phyloP scores from a whole-genome alignment of 2,797 vertebrate genomes.

The Anas capensis region DNA sequence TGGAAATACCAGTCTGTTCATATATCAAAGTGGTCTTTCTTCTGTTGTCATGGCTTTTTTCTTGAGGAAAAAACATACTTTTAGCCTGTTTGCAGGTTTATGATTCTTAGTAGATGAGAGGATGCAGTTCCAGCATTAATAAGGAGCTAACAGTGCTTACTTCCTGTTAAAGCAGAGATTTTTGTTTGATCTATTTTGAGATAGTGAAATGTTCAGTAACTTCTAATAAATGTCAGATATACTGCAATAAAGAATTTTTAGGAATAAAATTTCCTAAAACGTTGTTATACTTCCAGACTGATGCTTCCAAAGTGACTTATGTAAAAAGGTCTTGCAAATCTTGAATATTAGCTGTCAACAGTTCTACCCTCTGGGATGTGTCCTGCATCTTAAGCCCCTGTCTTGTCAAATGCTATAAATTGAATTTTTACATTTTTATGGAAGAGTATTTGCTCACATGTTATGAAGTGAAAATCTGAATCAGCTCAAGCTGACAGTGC shows the following conservation, averaged over 20 bases:
- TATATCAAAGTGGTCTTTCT: background rate
- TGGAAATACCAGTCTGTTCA: conserved; percentile 5
- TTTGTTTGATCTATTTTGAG: background rate
- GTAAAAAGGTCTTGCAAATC: background rate
- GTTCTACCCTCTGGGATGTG: background rate
- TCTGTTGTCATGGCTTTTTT: background rate
- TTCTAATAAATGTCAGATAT: background rate
- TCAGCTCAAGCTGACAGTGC: background rate
- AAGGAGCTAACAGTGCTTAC: background rate
- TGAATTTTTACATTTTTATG: background rate
- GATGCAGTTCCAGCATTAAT: background rate
- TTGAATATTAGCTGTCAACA: background rate
- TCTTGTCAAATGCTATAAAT: background rate
- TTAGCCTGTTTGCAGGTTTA: background rate
- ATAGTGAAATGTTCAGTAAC: background rate
- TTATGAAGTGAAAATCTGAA: background rate
- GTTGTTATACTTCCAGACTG: background rate
- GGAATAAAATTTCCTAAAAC: background rate
- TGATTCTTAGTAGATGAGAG: background rate
- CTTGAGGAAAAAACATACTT: background rate
- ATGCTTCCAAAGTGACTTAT: background rate
- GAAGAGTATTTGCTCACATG: background rate
- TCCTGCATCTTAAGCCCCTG: background rate
- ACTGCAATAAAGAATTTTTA: background rate
- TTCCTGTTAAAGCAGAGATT: background rate